These are phyloP conservation scores for Vanacampus margaritifer DNA, from an alignment of 2,113 vertebrate species.

Conservation along the genomic window DNA sequence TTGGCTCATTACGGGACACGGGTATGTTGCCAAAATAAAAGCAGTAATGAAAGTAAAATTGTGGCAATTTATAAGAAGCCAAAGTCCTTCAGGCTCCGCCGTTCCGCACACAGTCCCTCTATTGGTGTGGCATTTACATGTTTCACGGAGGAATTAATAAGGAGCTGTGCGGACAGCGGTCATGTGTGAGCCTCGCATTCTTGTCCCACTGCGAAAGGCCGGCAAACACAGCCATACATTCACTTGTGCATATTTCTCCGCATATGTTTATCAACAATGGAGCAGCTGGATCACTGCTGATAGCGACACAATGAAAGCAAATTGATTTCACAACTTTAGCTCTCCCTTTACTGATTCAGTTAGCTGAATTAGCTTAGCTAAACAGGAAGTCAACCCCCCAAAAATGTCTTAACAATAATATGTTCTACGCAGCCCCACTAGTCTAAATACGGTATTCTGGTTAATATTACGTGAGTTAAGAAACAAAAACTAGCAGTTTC, in stretches of 20 bases:
- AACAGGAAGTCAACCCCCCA: too few species aligned
- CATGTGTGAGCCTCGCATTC: slow-evolving; percentile 58
- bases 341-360: slow-evolving; percentile 27
- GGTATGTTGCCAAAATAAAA: neutral
- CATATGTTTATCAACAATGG: slow-evolving; percentile 6
- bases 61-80: slow-evolving; percentile 44
- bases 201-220: slow-evolving; percentile 52
- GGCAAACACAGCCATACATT: slow-evolving; percentile 30
- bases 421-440: too few species aligned
- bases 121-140: slow-evolving; percentile 65
- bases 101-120: slow-evolving; percentile 52
- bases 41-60: neutral
- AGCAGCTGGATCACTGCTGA: neutral
- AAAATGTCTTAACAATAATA: too few species aligned
- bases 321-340: slow-evolving; percentile 44
- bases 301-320: slow-evolving; percentile 16
- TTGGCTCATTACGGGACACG: neutral
- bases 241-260: slow-evolving; percentile 4
- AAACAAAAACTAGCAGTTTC: too few species aligned
- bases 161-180: slow-evolving; percentile 46
- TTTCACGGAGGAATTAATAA: slow-evolving; percentile 73
- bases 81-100: slow-evolving; percentile 65
- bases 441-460: too few species aligned
- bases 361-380: too few species aligned
- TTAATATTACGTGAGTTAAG: too few species aligned